Evolutionary conservation across 64 coral and sea anemone genomes (phyloP).

Genomic region (Stichodactyla mertensii): DNA sequence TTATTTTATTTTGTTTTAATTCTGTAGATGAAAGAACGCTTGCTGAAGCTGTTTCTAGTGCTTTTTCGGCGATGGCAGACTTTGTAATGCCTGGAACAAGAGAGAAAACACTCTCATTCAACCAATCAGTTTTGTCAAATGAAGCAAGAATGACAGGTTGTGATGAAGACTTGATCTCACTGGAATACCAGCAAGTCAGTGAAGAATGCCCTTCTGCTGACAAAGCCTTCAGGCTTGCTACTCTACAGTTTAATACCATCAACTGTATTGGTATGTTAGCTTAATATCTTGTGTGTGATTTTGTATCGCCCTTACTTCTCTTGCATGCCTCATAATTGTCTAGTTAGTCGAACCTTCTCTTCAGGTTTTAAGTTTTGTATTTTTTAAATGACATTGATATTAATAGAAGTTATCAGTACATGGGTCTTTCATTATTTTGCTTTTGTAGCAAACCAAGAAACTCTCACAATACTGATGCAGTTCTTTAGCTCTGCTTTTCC

Average conservation of each 20-base stretch:
- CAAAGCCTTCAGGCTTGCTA: slow-evolving; percentile 54
- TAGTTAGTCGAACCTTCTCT: too few relatives aligned
- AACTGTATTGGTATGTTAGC: slow-evolving; percentile 77
- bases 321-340: too few relatives aligned
- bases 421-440: neutral
- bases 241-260: slow-evolving; percentile 81
- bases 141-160: neutral
- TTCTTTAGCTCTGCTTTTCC: slow-evolving; percentile 82
- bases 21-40: slow-evolving; percentile 56
- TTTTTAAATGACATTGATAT: too few relatives aligned
- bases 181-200: slow-evolving; percentile 84
- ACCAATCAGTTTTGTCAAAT: neutral
- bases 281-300: neutral
- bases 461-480: slow-evolving; percentile 71
- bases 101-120: neutral
- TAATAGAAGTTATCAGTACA: neutral
- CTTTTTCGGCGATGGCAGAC: slow-evolving; percentile 64
- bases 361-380: too few relatives aligned
- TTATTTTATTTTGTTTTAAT: neutral
- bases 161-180: slow-evolving; percentile 68
- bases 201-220: slow-evolving; percentile 68
- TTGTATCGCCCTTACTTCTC: neutral
- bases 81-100: slow-evolving; percentile 32
- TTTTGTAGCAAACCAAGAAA: slow-evolving; percentile 89
- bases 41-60: slow-evolving; percentile 60